Conservation (phyloP, 1,140 invertebrate genomes). For the Calliopsis andreniformis region DNA sequence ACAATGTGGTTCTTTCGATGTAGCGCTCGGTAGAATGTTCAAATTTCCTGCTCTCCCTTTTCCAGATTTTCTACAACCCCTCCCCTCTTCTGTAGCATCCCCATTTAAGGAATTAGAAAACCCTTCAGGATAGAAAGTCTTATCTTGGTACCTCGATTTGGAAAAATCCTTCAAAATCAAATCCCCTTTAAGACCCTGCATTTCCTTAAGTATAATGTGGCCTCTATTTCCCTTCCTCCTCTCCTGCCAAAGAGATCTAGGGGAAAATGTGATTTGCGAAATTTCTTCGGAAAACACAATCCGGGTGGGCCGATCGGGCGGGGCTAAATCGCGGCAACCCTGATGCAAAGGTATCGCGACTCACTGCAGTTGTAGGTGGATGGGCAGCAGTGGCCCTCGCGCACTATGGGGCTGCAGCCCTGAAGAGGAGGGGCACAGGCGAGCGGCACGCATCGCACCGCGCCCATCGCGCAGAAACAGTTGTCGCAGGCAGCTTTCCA, state of each 20-base stretch:
- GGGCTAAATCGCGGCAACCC: conserved; percentile 28
- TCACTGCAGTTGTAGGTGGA: conserved; percentile 91
- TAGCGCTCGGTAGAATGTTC: background rate
- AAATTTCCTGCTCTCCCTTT: background rate
- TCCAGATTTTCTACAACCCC: background rate
- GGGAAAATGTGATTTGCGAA: too few species aligned
- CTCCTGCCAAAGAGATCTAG: too few species aligned
- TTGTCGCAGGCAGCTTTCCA: conserved; percentile 86
- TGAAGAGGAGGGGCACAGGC: conserved; percentile 88
- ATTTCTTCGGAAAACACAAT: conserved; percentile 42
- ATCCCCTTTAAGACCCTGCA: too few species aligned
- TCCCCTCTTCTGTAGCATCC: too few species aligned
- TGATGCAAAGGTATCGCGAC: conserved; percentile 67
- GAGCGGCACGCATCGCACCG: conserved; percentile 88
- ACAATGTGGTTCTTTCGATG: background rate
- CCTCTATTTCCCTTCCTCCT: too few species aligned
- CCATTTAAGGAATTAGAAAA: too few species aligned
- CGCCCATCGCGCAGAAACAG: conserved; percentile 90
- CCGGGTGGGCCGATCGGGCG: conserved; percentile 22
- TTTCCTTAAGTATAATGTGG: too few species aligned
- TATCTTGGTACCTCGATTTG: too few species aligned
- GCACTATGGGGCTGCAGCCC: conserved; percentile 89
- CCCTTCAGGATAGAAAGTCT: too few species aligned
- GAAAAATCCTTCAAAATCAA: too few species aligned
- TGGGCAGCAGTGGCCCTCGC: conserved; percentile 90